These are phyloP conservation scores for Stylophora pistillata DNA, from an alignment of 64 coral and sea anemone genomes.

Conservation along the genomic window DNA sequence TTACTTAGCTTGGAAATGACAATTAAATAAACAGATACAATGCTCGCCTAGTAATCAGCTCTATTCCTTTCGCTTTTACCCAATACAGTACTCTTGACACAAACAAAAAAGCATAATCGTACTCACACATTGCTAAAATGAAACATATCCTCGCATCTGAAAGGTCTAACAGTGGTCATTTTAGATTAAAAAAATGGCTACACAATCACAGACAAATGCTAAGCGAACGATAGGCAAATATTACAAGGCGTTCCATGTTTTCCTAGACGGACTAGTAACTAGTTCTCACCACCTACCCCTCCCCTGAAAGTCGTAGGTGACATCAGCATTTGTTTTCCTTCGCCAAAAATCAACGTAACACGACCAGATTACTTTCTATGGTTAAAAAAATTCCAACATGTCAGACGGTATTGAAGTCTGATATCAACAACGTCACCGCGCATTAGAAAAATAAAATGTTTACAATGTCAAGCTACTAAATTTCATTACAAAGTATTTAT, in stretches of 20 bases:
- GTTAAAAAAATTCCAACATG: neutral
- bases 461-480: neutral
- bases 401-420: neutral
- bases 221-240: neutral
- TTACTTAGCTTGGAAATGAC: no score
- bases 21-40: no score
- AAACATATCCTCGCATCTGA: conserved; percentile 94
- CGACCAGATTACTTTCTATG: neutral
- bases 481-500: neutral
- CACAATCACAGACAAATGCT: neutral
- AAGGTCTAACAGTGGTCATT: conserved; percentile 91
- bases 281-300: neutral
- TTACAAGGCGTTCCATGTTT: neutral
- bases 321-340: neutral
- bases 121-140: conserved; percentile 97
- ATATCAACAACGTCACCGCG: neutral
- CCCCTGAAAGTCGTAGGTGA: neutral
- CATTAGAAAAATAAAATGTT: neutral
- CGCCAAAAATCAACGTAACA: neutral
- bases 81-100: neutral
- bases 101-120: neutral
- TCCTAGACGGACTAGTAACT: neutral
- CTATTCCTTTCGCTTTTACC: no score
- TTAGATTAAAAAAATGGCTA: neutral
- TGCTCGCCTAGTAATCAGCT: no score